Evolutionary conservation across 64 coral and sea anemone species (phyloP), one percentile per base, ranked within the genome.

Genomic region (Pachyseris speciosa): DNA sequence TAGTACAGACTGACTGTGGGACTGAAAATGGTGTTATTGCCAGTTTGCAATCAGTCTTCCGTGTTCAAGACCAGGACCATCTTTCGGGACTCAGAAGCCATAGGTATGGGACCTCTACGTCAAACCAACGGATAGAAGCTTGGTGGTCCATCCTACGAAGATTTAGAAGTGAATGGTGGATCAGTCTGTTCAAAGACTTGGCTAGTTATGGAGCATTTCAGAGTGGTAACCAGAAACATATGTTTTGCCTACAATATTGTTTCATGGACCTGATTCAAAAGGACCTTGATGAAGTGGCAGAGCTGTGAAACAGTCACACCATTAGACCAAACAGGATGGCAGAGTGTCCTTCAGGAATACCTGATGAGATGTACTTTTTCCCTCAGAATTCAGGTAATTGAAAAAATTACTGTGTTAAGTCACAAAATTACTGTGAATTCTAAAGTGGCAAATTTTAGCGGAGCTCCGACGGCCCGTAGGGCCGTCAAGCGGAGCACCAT

Each of bases 21-120:
- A 80, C 87, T 42, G 87, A 90, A 90, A 90, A 90, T 80, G 87
- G 73, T 20, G 28, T 80, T 60, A 68, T 90, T 48, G 88, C 88
- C 17, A 67, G 55, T 65, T 64, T 90, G 48, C 87, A 84, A 41
- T 84, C 53, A 78, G 72, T 79, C 22, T 79, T 89, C 45, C 37
- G 59, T 33, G 20, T 1, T 5, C 74, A 63, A 47, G 31, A 80
- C 69, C 67, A 72, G 47, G 73, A 48, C 51, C 33, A 47, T 5
- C 65, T 85, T n/a, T 85, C 63, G 0, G 83, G 83, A 69, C 37
- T 67, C 19, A 67, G 37, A 25, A 66, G 74, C 41, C 74, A 90
- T 55, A 79, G 74, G 13, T 91, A 83, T 83, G 61, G 75, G 59
- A 51, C 59, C 42, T 83, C 88, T 25, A 81, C 88, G 44, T 48